Evolutionary conservation across 37 sponge, comb jelly and placozoan species (phyloP).

Genomic region (Amphimedon queenslandica): DNA sequence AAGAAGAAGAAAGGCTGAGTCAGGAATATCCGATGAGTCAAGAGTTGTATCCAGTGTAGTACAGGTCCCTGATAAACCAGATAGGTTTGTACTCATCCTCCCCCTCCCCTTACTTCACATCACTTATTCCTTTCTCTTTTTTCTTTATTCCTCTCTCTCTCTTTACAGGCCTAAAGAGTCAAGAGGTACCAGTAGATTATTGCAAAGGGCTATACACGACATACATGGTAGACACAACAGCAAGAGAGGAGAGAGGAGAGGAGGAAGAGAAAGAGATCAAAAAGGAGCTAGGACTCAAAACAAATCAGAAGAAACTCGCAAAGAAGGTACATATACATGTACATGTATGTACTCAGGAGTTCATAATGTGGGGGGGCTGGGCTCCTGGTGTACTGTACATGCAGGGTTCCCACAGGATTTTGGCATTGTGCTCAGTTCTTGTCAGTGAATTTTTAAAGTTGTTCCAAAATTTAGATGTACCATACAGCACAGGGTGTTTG

Average conservation of each 20-base stretch:
- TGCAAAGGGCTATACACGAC: constrained; percentile 39
- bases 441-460: no score
- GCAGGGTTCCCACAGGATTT: no score
- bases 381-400: no score
- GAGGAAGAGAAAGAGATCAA: constrained; percentile 1
- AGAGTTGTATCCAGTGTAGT: constrained; percentile 40
- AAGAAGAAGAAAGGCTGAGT: constrained; percentile 1
- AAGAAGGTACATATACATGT: background rate
- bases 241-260: constrained; percentile 3
- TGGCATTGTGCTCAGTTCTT: no score
- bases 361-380: no score
- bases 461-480: no score
- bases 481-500: no score
- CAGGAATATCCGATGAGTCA: background rate
- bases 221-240: background rate
- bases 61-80: constrained; percentile 23
- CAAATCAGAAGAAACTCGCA: background rate
- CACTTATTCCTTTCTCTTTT: no score
- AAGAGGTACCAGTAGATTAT: constrained; percentile 18
- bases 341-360: background rate
- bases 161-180: background rate
- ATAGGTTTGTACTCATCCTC: background rate
- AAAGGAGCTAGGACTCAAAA: constrained; percentile 1
- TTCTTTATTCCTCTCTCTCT: no score
- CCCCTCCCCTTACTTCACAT: no score